These are phyloP conservation scores for Mythimna lalbum DNA, from an alignment of 2,888 invertebrate genomes.

Conservation along the genomic window DNA sequence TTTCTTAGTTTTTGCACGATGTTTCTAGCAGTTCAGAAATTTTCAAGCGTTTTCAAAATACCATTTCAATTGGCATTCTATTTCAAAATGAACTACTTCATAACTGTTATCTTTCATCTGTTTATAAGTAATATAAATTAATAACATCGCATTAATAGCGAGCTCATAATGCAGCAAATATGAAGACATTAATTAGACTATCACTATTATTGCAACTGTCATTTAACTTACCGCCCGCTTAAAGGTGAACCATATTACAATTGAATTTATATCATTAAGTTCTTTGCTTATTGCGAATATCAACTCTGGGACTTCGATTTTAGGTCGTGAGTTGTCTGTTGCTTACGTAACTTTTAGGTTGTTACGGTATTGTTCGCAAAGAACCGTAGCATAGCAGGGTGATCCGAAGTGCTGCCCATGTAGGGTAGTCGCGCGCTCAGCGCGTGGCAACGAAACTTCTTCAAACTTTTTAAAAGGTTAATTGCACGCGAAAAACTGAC, in stretches of 20 bases:
- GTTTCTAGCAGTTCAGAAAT: background rate
- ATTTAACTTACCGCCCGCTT: slow-evolving; percentile 49
- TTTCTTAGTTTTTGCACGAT: background rate
- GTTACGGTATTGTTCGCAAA: slow-evolving; percentile 44
- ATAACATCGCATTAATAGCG: slow-evolving; percentile 19
- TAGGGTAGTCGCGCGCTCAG: slow-evolving; percentile 80
- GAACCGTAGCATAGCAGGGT: slow-evolving; percentile 58
- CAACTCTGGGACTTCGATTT: slow-evolving; percentile 33
- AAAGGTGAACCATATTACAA: slow-evolving; percentile 60
- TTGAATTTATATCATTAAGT: slow-evolving; percentile 59
- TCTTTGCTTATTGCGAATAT: slow-evolving; percentile 26
- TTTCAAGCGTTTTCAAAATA: background rate
- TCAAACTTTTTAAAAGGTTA: slow-evolving; percentile 81
- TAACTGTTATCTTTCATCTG: slow-evolving; percentile 15
- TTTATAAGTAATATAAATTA: slow-evolving; percentile 20
- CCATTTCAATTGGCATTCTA: slow-evolving; percentile 10
- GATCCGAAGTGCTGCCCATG: slow-evolving; percentile 70
- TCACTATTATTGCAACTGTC: slow-evolving; percentile 50
- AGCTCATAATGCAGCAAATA: slow-evolving; percentile 40
- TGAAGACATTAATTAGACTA: slow-evolving; percentile 60
- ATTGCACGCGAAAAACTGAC: slow-evolving; percentile 83
- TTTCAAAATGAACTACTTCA: slow-evolving; percentile 1
- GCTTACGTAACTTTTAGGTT: slow-evolving; percentile 37
- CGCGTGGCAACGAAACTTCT: slow-evolving; percentile 82
- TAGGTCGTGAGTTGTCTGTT: slow-evolving; percentile 43